Base-by-base conservation (phyloP, 2,113 vertebrate genomes). In the Oxygymnocypris stewartii region DNA sequence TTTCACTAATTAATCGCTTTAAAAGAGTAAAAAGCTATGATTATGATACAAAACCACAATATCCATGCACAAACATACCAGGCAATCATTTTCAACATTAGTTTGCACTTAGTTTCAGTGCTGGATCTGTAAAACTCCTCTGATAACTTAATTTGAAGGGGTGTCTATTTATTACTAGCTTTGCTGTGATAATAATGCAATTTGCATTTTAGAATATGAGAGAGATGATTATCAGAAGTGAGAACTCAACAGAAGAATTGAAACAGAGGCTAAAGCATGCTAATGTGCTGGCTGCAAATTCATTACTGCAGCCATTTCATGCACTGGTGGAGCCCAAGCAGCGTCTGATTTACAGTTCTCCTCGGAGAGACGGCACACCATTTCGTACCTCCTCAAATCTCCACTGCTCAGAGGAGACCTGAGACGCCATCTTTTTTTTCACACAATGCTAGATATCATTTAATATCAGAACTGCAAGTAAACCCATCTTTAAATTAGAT, bases 221-320 rank as follows among this genome's bases (percentile, higher is more conserved):
- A 79, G 51, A 79, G 51, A 23, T 65, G 49, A 69, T 44, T 71
- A 77, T 83, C 82, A 79, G 63, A 73, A 59, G 25, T 44, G 67
- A 79, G 69, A 84, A 84, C 78, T 85, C 78, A n/a, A 77, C 51
- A 78, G 85, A 61, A 71, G 85, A 82, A 80, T 78, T 51, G 23
- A 78, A 13, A 82, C 88, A 49, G 67, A 84, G 69, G 59, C 59
- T 12, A n/a, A 69, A 71, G 80, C 47, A 47, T 83, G 75, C 80
- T 82, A 87, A 82, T 87, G 87, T 79, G 67, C 87, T 83, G 75
- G 44, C 42, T 14, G 71, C 82, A 85, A 77, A 82, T 87, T 87
- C 85, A 87, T 89, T 85, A 88, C 85, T 54, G 35, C 65, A 44
- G 85, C 84, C 82, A 87, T 89, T 87, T 87, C 86, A 87, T 87